phyloP scores from a whole-genome alignment of 2,113 vertebrate genomes.

The Gambusia affinis region DNA sequence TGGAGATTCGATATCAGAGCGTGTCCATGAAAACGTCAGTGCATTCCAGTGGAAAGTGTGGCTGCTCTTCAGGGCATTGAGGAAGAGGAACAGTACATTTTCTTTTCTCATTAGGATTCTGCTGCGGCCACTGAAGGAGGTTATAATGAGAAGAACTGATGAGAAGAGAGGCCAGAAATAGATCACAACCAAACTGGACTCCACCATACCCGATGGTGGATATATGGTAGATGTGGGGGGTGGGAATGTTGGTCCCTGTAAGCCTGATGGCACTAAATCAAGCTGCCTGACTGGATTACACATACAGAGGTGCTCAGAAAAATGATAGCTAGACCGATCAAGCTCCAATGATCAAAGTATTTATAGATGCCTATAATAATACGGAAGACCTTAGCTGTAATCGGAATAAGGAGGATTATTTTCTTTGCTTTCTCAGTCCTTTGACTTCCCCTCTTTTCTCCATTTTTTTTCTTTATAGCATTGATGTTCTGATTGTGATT shows the following conservation, averaged over 20 bases:
- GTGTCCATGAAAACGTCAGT: conserved; percentile 24
- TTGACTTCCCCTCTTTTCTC: conserved; percentile 25
- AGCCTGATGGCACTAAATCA: conserved; percentile 53
- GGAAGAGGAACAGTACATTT: conserved; percentile 16
- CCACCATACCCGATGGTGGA: conserved; percentile 33
- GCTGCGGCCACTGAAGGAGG: conserved; percentile 20
- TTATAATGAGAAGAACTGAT: conserved; percentile 63
- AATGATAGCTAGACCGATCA: conserved; percentile 12
- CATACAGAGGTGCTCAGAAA: conserved; percentile 41
- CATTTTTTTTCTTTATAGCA: conserved; percentile 42
- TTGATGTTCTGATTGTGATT: conserved; percentile 61
- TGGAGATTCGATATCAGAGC: conserved; percentile 8
- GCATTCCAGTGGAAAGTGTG: conserved; percentile 1
- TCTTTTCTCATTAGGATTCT: conserved; percentile 65
- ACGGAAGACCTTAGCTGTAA: conserved; percentile 47
- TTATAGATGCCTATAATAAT: conserved; percentile 58
- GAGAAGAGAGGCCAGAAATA: conserved; percentile 70
- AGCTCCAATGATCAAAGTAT: conserved; percentile 52
- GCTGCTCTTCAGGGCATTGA: conserved; percentile 12
- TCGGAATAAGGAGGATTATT: conserved; percentile 50
- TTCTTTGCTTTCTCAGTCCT: conserved; percentile 27
- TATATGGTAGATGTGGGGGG: conserved; percentile 15
- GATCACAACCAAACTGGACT: conserved; percentile 65
- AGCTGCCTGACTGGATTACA: conserved; percentile 51
- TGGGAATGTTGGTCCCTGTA: conserved; percentile 51